Evolutionary conservation across 2,113 vertebrate genomes (phyloP), one percentile per base, ranked within the genome.

Genomic region (Sebastes fasciatus): DNA sequence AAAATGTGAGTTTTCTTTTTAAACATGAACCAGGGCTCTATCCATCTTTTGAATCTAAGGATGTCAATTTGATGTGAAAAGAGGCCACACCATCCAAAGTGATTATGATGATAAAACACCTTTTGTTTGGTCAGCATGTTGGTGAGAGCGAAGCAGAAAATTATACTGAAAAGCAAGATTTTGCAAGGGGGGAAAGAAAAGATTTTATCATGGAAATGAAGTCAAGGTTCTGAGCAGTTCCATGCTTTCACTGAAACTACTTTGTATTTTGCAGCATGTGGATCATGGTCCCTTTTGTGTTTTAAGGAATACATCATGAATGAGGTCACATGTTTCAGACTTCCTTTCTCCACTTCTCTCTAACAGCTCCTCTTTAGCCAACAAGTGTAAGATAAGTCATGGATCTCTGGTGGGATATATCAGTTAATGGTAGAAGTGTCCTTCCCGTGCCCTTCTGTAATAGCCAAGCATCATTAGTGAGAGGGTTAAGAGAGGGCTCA

Each of bases 401-500:
- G 72, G 77, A 65, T 88, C 89, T 87, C 74, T 74, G 21, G 73
- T 86, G 84, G 80, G 86, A 85, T 83, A 84, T 86, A 87, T 88
- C 87, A 89, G 90, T 87, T 91, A 91, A 93, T 83, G 80, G 87
- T 61, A 55, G 61, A 46, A 80, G 80, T 92, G 92, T 94, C 93
- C 93, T 95, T 93, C 83, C 64, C 13, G 2, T 89, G 88, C 91
- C 93, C 92, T 93, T 91, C 88, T 90, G 83, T 88, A 89, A 91
- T 82, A 86, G 90, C 82, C 83, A 88, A 87, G 90, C 86, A 87
- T 93, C 91, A 94, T 94, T 94, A 94, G 91, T 60, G 86, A 79
- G 85, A 72, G 88, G 90, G 91, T 92, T 88, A 92, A 90, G 87
- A 92, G 90, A 82, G 78, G 82, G 83, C 71, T 67, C 79, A 77